These are phyloP conservation scores for Lypha dubia DNA, from an alignment of 2,888 invertebrate species.

Conservation along the genomic window DNA sequence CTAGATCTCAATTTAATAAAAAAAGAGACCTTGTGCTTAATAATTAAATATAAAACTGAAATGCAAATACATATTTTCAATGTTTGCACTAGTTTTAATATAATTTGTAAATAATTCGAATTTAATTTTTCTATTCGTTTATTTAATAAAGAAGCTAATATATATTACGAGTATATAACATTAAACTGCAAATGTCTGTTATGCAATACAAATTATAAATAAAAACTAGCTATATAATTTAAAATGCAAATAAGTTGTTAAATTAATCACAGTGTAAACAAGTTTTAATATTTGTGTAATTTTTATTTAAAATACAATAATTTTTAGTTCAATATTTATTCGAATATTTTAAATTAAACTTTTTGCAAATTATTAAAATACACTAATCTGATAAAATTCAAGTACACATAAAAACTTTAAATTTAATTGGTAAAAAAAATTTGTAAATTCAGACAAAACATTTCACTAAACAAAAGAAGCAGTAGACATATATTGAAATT, in stretches of 20 bases:
- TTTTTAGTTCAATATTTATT: too few relatives aligned
- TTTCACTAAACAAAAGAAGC: too few relatives aligned
- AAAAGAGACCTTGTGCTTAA: too few relatives aligned
- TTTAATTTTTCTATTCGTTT: not conserved
- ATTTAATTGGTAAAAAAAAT: too few relatives aligned
- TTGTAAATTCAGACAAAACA: too few relatives aligned
- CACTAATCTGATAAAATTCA: too few relatives aligned
- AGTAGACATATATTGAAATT: too few relatives aligned
- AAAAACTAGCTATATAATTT: slow-evolving; percentile 21
- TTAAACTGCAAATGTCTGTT: slow-evolving; percentile 8
- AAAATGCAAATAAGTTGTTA: slow-evolving; percentile 32
- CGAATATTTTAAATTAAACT: too few relatives aligned
- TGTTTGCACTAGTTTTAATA: not conserved
- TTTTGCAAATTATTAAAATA: too few relatives aligned
- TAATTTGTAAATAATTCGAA: not conserved
- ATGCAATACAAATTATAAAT: slow-evolving; percentile 24
- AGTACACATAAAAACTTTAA: too few relatives aligned
- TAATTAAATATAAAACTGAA: too few relatives aligned
- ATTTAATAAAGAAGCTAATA: not conserved
- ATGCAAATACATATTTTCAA: not conserved
- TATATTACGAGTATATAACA: not conserved
- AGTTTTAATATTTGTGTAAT: not conserved
- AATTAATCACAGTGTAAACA: slow-evolving; percentile 1
- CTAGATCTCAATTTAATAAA: too few relatives aligned
- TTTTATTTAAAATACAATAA: not conserved